These are phyloP conservation scores for Seira ritae DNA, from an alignment of 2,888 invertebrate species.

Conservation along the genomic window DNA sequence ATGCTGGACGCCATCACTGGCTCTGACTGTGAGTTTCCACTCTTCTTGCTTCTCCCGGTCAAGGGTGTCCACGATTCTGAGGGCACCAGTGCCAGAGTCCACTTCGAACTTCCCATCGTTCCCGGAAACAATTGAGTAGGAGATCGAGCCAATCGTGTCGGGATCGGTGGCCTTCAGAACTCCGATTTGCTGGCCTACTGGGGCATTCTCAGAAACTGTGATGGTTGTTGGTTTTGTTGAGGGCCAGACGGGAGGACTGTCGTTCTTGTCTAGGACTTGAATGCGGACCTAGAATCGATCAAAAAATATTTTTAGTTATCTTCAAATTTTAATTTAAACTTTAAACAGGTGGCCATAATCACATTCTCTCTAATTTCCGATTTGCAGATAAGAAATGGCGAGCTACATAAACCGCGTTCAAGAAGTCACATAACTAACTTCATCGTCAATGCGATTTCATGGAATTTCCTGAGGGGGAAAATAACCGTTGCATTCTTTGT, in stretches of 20 bases:
- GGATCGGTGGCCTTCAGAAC: slow-evolving; percentile 89
- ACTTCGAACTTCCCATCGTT: slow-evolving; percentile 80
- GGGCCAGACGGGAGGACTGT: slow-evolving; percentile 94
- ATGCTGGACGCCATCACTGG: slow-evolving; percentile 91
- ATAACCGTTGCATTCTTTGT: no score
- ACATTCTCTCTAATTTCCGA: no score
- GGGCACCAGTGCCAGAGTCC: slow-evolving; percentile 83
- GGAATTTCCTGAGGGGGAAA: no score
- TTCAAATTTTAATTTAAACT: no score
- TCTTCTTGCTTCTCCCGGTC: slow-evolving; percentile 88
- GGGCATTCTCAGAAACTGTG: slow-evolving; percentile 89
- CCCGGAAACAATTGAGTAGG: slow-evolving; percentile 82
- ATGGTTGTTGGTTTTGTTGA: slow-evolving; percentile 84
- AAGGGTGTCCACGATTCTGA: slow-evolving; percentile 86
- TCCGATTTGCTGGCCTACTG: slow-evolving; percentile 87
- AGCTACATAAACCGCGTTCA: no score
- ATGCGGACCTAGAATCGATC: slow-evolving; percentile 73
- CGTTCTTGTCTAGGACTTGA: slow-evolving; percentile 87
- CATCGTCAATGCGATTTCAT: no score
- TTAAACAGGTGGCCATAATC: no score
- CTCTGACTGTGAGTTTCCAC: slow-evolving; percentile 88
- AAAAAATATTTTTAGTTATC: no score
- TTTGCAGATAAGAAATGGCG: no score
- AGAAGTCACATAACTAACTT: no score
- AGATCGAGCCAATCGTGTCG: slow-evolving; percentile 87